Conservation (phyloP, 2,888 invertebrate genomes). For the Beris chalybata region DNA sequence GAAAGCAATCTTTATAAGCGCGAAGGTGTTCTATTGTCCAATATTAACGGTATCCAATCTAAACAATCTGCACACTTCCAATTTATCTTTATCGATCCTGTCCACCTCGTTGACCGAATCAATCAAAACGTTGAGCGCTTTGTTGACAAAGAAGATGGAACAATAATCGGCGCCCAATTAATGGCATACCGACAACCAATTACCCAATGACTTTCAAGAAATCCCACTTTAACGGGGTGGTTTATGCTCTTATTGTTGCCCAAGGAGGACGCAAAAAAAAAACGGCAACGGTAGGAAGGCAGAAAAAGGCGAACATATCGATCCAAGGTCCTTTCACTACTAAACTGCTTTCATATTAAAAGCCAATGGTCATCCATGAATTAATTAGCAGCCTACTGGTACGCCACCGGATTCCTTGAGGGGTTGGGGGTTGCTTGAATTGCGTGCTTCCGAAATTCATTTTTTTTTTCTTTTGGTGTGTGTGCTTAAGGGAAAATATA, state of each 20-base stretch:
- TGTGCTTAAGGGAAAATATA: too few species aligned
- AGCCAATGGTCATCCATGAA: conserved; percentile 31
- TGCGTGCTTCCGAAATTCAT: conserved; percentile 16
- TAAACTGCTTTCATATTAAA: conserved; percentile 13
- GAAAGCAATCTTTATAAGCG: background rate
- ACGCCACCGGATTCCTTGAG: background rate
- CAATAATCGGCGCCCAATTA: conserved; percentile 32
- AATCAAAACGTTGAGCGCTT: conserved; percentile 29
- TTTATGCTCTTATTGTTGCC: background rate
- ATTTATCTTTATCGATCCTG: conserved; percentile 6
- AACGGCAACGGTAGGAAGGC: background rate
- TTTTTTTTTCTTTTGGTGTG: background rate
- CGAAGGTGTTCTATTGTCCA: conserved; percentile 13
- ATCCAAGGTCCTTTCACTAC: conserved; percentile 14
- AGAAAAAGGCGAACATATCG: background rate
- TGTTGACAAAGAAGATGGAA: conserved; percentile 10
- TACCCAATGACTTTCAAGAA: conserved; percentile 30
- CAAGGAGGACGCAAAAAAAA: background rate
- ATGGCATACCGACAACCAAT: conserved; percentile 29
- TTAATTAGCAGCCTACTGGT: conserved; percentile 26
- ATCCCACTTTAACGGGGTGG: conserved; percentile 3
- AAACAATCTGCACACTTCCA: conserved; percentile 4
- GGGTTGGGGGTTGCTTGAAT: conserved; percentile 4
- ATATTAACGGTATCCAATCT: conserved; percentile 9
- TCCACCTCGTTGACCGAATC: conserved; percentile 10